A percentile compares a stretch with the other conserved stretches of the same genome.
Evolutionary conservation across 2,113 vertebrate species (phyloP).

Genomic region (Tychaedon coryphoeus): DNA sequence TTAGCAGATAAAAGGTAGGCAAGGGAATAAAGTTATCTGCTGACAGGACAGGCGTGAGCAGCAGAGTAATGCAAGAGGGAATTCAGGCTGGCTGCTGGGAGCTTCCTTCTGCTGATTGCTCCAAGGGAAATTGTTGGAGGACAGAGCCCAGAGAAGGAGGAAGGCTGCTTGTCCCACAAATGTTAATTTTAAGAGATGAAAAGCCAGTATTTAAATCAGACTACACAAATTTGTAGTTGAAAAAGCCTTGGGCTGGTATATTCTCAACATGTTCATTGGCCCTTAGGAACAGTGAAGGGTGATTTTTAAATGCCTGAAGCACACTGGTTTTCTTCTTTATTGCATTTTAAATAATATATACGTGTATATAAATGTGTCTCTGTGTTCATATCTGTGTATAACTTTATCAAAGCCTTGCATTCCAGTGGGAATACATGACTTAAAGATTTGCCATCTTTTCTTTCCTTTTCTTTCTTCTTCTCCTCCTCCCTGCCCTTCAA

Average conservation of each 20-base stretch:
- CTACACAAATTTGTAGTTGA: neutral
- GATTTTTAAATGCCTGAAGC: neutral
- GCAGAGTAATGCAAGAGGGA: fast-evolving
- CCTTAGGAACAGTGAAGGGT: neutral
- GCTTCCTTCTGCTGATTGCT: neutral
- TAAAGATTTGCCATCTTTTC: neutral
- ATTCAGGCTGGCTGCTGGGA: neutral
- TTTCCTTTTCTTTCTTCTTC: neutral
- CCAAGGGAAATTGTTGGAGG: fast-evolving
- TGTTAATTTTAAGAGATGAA: neutral
- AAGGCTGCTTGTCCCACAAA: neutral
- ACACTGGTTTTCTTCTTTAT: neutral
- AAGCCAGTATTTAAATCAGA: neutral
- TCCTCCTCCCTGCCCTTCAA: neutral
- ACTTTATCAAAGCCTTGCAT: neutral
- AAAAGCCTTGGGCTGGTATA: neutral
- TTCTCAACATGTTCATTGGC: neutral
- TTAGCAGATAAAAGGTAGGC: constrained; percentile 91
- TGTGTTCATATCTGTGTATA: neutral
- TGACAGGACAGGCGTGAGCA: neutral
- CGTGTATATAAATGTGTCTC: neutral
- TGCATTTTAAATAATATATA: neutral
- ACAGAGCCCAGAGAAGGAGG: neutral
- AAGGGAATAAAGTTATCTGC: neutral
- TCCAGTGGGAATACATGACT: neutral